Evolutionary conservation across 2,797 vertebrate genomes (phyloP).

Genomic region (Mareca strepera): DNA sequence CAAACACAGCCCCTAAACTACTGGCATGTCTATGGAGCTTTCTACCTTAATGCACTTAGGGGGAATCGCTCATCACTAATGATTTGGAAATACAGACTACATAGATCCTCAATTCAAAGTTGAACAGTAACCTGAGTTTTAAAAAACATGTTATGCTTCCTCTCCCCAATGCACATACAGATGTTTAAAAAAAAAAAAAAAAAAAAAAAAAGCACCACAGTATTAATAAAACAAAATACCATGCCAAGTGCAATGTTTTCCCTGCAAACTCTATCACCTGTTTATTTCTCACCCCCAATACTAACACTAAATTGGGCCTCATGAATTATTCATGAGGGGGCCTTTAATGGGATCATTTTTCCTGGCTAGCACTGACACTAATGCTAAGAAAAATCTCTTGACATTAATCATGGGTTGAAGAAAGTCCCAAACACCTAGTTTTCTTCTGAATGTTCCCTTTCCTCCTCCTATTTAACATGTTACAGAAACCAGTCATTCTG

Average conservation of each 20-base stretch:
- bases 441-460: slow-evolving; percentile 68
- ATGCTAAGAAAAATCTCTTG: slow-evolving; percentile 79
- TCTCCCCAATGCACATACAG: neutral
- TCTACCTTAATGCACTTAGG: slow-evolving; percentile 51
- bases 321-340: slow-evolving; percentile 78
- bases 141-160: neutral
- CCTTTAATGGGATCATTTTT: slow-evolving; percentile 81
- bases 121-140: neutral
- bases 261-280: slow-evolving; percentile 76
- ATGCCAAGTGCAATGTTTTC: slow-evolving; percentile 29
- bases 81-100: slow-evolving; percentile 29
- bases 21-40: slow-evolving; percentile 8
- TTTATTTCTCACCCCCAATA: slow-evolving; percentile 70
- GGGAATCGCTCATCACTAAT: slow-evolving; percentile 60
- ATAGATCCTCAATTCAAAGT: slow-evolving; percentile 10
- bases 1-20: slow-evolving; percentile 52
- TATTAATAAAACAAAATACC: slow-evolving; percentile 32
- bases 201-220: neutral
- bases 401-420: slow-evolving; percentile 78
- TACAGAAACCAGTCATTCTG: slow-evolving; percentile 24
- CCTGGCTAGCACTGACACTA: slow-evolving; percentile 77
- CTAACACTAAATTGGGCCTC: slow-evolving; percentile 75
- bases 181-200: neutral
- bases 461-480: slow-evolving; percentile 44
- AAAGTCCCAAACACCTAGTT: slow-evolving; percentile 75